These are phyloP conservation scores for Notoglanidium macrostoma DNA, from an alignment of 2,797 vertebrate species.

Conservation along the genomic window DNA sequence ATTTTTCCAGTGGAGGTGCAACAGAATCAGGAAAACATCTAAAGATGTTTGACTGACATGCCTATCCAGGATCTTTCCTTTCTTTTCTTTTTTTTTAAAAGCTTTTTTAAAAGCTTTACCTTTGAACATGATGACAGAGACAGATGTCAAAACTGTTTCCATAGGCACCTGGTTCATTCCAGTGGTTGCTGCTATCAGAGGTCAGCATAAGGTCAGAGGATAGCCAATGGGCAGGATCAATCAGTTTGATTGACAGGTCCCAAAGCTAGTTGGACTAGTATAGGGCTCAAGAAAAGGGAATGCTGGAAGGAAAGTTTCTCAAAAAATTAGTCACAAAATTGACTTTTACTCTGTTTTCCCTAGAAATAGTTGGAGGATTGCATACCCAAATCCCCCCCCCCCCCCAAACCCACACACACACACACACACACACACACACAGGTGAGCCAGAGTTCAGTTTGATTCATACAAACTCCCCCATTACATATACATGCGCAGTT, in stretches of 20 bases:
- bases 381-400: slow-evolving; percentile 21
- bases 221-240: slow-evolving; percentile 60
- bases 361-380: slow-evolving; percentile 30
- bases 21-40: background rate
- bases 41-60: slow-evolving; percentile 69
- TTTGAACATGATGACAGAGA: slow-evolving; percentile 70
- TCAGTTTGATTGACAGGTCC: slow-evolving; percentile 39
- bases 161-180: slow-evolving; percentile 58
- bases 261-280: slow-evolving; percentile 30
- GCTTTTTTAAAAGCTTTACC: slow-evolving; percentile 63
- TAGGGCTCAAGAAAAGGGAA: background rate
- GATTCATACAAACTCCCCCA: slow-evolving; percentile 4
- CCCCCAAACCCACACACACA: slow-evolving; percentile 36
- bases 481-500: background rate
- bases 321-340: background rate
- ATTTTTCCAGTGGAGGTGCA: background rate
- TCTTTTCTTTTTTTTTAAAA: slow-evolving; percentile 60
- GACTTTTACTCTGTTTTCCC: background rate
- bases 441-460: slow-evolving; percentile 29
- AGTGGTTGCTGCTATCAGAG: slow-evolving; percentile 68
- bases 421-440: slow-evolving; percentile 41
- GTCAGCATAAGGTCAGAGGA: slow-evolving; percentile 70
- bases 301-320: background rate
- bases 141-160: slow-evolving; percentile 65
- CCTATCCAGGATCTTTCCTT: slow-evolving; percentile 64